These are phyloP conservation scores for Aurelia aurita complex sp. Pacific DNA, from an alignment of 30 jellyfish, hydroid and myxozoan genomes.

Conservation along the genomic window DNA sequence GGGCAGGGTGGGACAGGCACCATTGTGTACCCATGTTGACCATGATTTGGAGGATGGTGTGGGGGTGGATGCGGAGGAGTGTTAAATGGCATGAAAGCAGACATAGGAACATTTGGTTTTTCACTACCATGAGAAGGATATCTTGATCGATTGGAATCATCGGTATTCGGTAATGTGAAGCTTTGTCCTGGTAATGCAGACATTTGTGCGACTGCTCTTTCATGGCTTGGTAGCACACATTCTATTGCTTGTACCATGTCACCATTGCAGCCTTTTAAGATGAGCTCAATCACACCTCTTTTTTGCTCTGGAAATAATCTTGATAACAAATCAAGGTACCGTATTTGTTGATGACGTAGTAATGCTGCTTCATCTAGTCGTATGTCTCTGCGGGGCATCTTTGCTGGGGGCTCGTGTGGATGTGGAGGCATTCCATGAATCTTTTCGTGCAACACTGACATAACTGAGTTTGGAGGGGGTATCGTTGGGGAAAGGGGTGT, in stretches of 20 bases:
- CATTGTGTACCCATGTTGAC: conserved; percentile 71
- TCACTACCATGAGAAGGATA: conserved; percentile 57
- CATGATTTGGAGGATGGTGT: conserved; percentile 68
- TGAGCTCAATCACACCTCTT: conserved; percentile 93
- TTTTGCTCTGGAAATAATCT: conserved; percentile 97
- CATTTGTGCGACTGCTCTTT: conserved; percentile 94
- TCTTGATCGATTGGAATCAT: conserved; percentile 47
- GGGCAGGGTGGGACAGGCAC: conserved; percentile 90
- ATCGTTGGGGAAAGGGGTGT: conserved; percentile 29
- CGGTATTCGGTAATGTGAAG: conserved; percentile 71
- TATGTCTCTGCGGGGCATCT: conserved; percentile 86
- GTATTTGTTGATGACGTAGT: conserved; percentile 76
- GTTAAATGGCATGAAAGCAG: conserved; percentile 93
- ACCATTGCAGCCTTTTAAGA: conserved; percentile 94
- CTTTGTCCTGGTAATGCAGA: conserved; percentile 88
- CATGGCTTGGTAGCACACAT: conserved; percentile 98
- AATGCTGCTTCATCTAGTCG: conserved; percentile 72
- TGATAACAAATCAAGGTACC: conserved; percentile 77
- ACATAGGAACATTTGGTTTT: conserved; percentile 50
- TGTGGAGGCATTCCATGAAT: conserved; percentile 45
- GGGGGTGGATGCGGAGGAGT: conserved; percentile 74
- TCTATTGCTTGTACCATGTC: conserved; percentile 99
- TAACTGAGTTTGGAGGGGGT: conserved; percentile 12
- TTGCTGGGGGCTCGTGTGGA: conserved; percentile 78
- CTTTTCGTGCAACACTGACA: conserved; percentile 29